Base-by-base conservation (phyloP, 2,888 invertebrate species). In the Trilocha varians region DNA sequence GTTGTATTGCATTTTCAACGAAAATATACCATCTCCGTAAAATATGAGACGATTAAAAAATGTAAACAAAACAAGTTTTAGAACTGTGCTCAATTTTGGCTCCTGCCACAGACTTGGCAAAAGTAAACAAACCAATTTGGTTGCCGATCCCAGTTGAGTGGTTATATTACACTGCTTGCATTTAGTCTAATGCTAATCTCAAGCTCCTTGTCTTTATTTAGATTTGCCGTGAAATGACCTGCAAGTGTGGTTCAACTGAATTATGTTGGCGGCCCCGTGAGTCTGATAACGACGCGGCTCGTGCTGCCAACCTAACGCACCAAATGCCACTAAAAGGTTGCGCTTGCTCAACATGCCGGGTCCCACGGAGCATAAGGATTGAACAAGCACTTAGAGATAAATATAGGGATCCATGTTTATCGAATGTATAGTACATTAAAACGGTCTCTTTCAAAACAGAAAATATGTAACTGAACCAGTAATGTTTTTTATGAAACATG, bases 221-320 rank as follows among this genome's bases (percentile, higher is more conserved):
- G 83, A 78, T 84, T 34, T 84, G 84, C 45, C 77, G 78, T 5
- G 72, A 82, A 18, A 79, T 80, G 79, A 74, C 76, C 0, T 75
- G 78, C 48, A 57, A 44, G 17, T 78, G 76, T 36, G 77, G 78
- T 33, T 57, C 66, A 16, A 69, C 68, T 0, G 71, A 75, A 37
- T 57, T 82, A 5, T 73, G 71, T 52, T 83, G 84, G 84, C 61
- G 65, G 5, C 82, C 84, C 0, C 72, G 78, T 0, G 61, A 67
- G 15, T 50, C 41, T 0, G 78, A 78, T 55, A 78, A 70, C 47
- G 69, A 77, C 46, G 65, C 73, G 1, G 71, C 69, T 1, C 64
- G 78, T 2, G 77, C 77, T 0, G 49, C 70, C 25, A 75, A 73
- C 53, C 52, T 75, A 8, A 62, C 53, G 9, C 70, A 80, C 48